phyloP scores from a whole-genome alignment of 2,888 invertebrate species.

The Scaeva pyrastri region DNA sequence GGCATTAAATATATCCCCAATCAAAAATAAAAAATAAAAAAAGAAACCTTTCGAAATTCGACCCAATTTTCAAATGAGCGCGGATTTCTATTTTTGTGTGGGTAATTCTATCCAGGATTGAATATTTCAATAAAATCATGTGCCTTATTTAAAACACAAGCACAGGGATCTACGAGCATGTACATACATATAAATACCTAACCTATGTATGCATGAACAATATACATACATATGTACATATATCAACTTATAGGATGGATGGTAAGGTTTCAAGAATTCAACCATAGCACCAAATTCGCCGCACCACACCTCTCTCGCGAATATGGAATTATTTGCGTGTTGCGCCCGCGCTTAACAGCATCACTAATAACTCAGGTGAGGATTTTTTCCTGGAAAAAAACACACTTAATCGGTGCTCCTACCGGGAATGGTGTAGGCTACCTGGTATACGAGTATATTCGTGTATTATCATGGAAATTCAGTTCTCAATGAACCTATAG shows the following conservation, averaged over 20 bases:
- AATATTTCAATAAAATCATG: conserved; percentile 40
- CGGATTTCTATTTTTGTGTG: conserved; percentile 54
- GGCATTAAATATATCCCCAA: conserved; percentile 1
- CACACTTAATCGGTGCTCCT: conserved; percentile 8
- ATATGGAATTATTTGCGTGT: conserved; percentile 50
- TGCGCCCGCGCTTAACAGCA: conserved; percentile 72
- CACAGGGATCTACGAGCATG: conserved; percentile 16
- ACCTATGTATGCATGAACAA: no score
- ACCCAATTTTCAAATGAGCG: conserved; percentile 57
- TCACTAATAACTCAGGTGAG: conserved; percentile 72
- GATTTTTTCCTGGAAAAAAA: conserved; percentile 58
- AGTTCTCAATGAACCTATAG: conserved; percentile 62
- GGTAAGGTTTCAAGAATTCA: conserved; percentile 22
- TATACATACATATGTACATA: not conserved
- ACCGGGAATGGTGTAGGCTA: conserved; percentile 40
- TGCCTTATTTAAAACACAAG: conserved; percentile 36
- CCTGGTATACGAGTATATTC: conserved; percentile 30
- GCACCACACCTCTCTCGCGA: not conserved
- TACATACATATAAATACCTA: no score
- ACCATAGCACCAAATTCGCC: not conserved
- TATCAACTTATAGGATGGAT: not conserved
- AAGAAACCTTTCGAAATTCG: conserved; percentile 43
- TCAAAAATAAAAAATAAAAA: not conserved
- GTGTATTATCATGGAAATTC: conserved; percentile 49
- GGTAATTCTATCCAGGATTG: conserved; percentile 36